A percentile compares a stretch with the other conserved stretches of the same genome.
Evolutionary conservation across 1,140 invertebrate species (phyloP).

Genomic region (Helicoverpa zea): DNA sequence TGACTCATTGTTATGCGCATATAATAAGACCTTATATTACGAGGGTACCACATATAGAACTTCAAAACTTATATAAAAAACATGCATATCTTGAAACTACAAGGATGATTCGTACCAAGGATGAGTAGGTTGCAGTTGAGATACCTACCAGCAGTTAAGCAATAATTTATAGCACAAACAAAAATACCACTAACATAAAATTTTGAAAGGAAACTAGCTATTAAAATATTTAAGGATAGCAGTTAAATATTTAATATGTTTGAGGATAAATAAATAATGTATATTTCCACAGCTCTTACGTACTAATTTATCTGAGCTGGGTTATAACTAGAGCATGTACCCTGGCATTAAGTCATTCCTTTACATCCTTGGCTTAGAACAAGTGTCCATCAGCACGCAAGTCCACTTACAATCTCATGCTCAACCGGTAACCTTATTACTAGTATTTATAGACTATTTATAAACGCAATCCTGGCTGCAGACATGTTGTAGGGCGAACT

Average conservation of each 20-base stretch:
- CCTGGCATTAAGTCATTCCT: slow-evolving; percentile 48
- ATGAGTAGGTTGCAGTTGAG: not conserved
- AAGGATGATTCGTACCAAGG: not conserved
- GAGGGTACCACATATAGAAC: slow-evolving; percentile 11
- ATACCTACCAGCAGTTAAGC: not conserved
- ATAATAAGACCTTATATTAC: slow-evolving; percentile 41
- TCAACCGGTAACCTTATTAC: slow-evolving; percentile 43
- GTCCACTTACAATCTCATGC: slow-evolving; percentile 36
- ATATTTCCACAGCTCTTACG: slow-evolving; percentile 2
- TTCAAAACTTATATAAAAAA: slow-evolving; percentile 11
- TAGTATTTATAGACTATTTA: slow-evolving; percentile 46
- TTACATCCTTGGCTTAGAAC: slow-evolving; percentile 20
- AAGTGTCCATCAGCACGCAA: slow-evolving; percentile 49
- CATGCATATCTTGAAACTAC: not conserved
- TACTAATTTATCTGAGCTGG: not conserved
- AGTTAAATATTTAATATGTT: no score
- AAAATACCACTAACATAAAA: not conserved
- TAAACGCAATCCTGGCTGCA: slow-evolving; percentile 23
- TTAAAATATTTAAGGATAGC: not conserved
- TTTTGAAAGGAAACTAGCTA: slow-evolving; percentile 15
- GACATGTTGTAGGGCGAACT: slow-evolving; percentile 19
- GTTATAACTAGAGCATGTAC: slow-evolving; percentile 1
- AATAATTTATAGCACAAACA: not conserved
- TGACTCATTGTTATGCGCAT: slow-evolving; percentile 57
- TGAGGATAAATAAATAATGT: slow-evolving; percentile 18